Evolutionary conservation across 1,140 invertebrate genomes (phyloP).

Genomic region (Psix sp.): DNA sequence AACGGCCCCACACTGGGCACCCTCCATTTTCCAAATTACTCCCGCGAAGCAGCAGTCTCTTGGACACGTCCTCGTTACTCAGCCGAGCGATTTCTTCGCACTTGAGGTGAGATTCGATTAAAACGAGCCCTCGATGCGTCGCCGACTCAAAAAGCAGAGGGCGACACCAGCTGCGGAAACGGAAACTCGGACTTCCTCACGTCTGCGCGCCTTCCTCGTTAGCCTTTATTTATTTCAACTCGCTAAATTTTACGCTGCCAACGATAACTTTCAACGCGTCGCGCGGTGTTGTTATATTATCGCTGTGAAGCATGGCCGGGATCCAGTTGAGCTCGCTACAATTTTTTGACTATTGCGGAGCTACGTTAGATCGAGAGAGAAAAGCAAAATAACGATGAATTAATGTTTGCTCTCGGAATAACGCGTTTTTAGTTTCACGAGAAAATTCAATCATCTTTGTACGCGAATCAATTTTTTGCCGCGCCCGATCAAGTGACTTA

Average conservation of each 20-base stretch:
- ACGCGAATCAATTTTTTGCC: background rate
- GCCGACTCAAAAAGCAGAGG: conserved; percentile 16
- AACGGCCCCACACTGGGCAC: conserved; percentile 8
- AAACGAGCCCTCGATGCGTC: conserved; percentile 39
- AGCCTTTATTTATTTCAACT: conserved; percentile 37
- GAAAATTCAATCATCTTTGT: background rate
- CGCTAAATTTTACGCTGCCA: conserved; percentile 19
- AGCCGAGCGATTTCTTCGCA: conserved; percentile 48
- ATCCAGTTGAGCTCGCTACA: no score
- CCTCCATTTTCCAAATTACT: conserved; percentile 39
- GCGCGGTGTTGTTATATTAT: conserved; percentile 10
- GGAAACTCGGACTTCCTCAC: conserved; percentile 37
- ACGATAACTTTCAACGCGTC: conserved; percentile 17
- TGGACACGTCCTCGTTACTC: conserved; percentile 50
- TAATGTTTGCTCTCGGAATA: background rate
- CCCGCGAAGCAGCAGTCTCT: conserved; percentile 33
- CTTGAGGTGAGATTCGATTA: conserved; percentile 50
- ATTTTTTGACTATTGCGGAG: no score
- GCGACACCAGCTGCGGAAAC: conserved; percentile 23
- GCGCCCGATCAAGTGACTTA: background rate
- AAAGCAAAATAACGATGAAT: no score
- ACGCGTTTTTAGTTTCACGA: background rate
- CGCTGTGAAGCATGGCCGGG: conserved; percentile 12
- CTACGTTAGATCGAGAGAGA: no score
- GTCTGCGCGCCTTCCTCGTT: conserved; percentile 33